phyloP scores from a whole-genome alignment of 2,888 invertebrate species.

The Sesamia inferens region DNA sequence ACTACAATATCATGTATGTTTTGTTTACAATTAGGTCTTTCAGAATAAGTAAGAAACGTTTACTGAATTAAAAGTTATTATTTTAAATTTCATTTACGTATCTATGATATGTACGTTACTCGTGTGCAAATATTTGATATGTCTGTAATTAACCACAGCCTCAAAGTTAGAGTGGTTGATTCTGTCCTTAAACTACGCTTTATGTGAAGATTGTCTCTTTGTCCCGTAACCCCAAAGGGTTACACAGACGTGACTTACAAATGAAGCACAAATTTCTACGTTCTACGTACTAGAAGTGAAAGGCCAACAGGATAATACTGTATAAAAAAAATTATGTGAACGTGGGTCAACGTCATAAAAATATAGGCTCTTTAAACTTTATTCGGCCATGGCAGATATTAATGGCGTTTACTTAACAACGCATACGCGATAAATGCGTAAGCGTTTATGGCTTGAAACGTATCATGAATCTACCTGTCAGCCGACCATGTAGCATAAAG shows the following conservation, averaged over 20 bases:
- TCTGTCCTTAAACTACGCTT: slow-evolving; percentile 48
- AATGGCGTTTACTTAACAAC: slow-evolving; percentile 55
- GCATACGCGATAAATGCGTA: slow-evolving; percentile 55
- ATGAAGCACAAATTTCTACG: slow-evolving; percentile 48
- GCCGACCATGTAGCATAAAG: slow-evolving; percentile 44
- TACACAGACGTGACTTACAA: slow-evolving; percentile 46
- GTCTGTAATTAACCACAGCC: slow-evolving; percentile 46
- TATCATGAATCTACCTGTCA: slow-evolving; percentile 56
- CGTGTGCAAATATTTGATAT: slow-evolving; percentile 47
- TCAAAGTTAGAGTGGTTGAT: slow-evolving; percentile 45
- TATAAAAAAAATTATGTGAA: slow-evolving; percentile 36
- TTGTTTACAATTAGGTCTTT: slow-evolving; percentile 9
- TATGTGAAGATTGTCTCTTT: slow-evolving; percentile 50
- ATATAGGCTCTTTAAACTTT: slow-evolving; percentile 52
- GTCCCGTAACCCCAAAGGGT: slow-evolving; percentile 38
- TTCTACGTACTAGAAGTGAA: slow-evolving; percentile 26
- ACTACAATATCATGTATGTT: slow-evolving; percentile 10
- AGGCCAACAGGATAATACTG: slow-evolving; percentile 34
- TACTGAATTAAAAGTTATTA: not conserved
- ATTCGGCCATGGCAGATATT: slow-evolving; percentile 42
- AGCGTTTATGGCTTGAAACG: slow-evolving; percentile 45
- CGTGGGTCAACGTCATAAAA: slow-evolving; percentile 52
- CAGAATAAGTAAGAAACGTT: not conserved
- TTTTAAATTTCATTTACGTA: not conserved
- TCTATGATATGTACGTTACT: not conserved